phyloP scores from a whole-genome alignment of 2,113 vertebrate genomes.

The Melanostigma gelatinosum region DNA sequence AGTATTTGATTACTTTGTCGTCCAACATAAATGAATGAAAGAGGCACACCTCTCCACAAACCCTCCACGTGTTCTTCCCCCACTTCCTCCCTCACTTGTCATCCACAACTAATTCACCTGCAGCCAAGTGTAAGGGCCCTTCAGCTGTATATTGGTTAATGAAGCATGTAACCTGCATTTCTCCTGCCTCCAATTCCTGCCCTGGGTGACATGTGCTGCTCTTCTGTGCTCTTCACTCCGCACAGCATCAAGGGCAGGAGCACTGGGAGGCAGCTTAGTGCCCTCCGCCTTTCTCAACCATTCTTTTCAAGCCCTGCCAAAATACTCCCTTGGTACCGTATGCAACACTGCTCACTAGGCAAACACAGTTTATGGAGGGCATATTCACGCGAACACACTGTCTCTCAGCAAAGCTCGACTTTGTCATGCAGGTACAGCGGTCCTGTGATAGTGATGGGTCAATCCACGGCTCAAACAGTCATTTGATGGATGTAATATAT shows the following conservation, averaged over 20 bases:
- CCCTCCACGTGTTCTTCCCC: constrained; percentile 10
- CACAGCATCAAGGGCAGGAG: constrained; percentile 67
- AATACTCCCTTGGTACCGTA: constrained; percentile 50
- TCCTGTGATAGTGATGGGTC: constrained; percentile 21
- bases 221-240: constrained; percentile 61
- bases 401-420: constrained; percentile 24
- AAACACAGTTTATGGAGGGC: constrained; percentile 58
- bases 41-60: constrained; percentile 6
- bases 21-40: constrained; percentile 35
- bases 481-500: neutral
- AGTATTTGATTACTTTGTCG: constrained; percentile 5
- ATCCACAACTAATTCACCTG: constrained; percentile 61
- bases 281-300: constrained; percentile 56
- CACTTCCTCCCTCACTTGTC: constrained; percentile 34
- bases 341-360: constrained; percentile 43
- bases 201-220: constrained; percentile 60
- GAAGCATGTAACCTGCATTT: constrained; percentile 69
- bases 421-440: constrained; percentile 25
- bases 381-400: constrained; percentile 29
- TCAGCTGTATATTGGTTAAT: constrained; percentile 65
- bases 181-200: constrained; percentile 54
- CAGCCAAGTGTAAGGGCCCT: constrained; percentile 50
- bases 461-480: constrained; percentile 17
- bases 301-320: constrained; percentile 70
- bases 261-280: constrained; percentile 63